A percentile compares a stretch with the other conserved stretches of the same genome.
These are phyloP conservation scores for Pelvicachromis taeniatus DNA, from an alignment of 2,113 vertebrate genomes.

Conservation along the genomic window DNA sequence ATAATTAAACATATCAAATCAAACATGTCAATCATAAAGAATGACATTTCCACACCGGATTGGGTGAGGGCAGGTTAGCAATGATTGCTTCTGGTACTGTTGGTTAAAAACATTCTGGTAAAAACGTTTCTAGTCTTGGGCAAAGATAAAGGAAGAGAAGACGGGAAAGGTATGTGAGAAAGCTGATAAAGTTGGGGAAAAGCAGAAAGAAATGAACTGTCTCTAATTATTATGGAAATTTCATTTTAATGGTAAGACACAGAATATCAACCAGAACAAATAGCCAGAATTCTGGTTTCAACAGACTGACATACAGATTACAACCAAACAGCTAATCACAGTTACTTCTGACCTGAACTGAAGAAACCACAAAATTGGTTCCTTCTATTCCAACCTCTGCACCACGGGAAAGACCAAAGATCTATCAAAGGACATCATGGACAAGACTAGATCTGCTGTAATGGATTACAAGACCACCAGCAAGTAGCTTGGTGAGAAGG, in stretches of 20 bases:
- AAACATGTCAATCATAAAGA: rapidly evolving
- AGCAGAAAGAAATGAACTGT: background rate
- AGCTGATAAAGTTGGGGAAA: background rate
- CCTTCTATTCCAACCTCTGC: too few relatives aligned
- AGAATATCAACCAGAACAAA: background rate
- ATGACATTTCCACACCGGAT: too few relatives aligned
- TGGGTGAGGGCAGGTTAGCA: background rate
- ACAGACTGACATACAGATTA: background rate
- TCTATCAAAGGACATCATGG: too few relatives aligned
- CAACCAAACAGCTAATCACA: too few relatives aligned
- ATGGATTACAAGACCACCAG: too few relatives aligned
- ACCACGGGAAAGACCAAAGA: too few relatives aligned
- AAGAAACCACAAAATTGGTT: too few relatives aligned
- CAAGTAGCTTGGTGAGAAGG: too few relatives aligned
- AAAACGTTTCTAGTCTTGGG: background rate
- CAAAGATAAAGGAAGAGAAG: background rate
- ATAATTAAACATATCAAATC: rapidly evolving
- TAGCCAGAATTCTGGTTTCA: background rate
- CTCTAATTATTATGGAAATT: background rate
- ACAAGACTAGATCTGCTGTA: too few relatives aligned
- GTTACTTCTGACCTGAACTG: too few relatives aligned
- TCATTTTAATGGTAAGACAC: background rate
- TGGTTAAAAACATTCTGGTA: background rate
- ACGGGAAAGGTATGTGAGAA: background rate
- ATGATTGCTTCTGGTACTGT: background rate